Evolutionary conservation across 2,888 invertebrate species (phyloP).

Genomic region (Ametastegia equiseti): DNA sequence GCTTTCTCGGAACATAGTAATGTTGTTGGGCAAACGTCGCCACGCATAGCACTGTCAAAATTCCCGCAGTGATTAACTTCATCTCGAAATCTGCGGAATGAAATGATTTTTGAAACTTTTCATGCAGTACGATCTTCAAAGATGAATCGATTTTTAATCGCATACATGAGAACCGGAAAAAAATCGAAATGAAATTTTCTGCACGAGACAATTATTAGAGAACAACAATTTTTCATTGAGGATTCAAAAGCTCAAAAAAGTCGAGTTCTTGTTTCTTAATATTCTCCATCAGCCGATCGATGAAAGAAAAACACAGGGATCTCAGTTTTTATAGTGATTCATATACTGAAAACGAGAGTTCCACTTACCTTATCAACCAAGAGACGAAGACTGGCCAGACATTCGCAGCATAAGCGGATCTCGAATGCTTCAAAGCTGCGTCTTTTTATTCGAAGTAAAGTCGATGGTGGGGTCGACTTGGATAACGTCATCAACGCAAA

Average conservation of each 20-base stretch:
- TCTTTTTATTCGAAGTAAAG: conserved; percentile 50
- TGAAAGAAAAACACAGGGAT: background rate
- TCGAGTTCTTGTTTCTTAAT: too few species aligned
- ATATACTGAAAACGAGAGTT: background rate
- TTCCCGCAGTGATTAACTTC: conserved; percentile 63
- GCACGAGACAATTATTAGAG: too few species aligned
- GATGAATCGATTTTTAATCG: too few species aligned
- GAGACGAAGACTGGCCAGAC: conserved; percentile 63
- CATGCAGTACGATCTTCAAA: too few species aligned
- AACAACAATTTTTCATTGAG: too few species aligned
- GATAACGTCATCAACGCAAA: conserved; percentile 62
- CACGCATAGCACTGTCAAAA: conserved; percentile 64
- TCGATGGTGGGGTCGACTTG: conserved; percentile 60
- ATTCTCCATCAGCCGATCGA: background rate
- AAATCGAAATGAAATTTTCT: too few species aligned
- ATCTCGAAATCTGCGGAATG: conserved; percentile 56
- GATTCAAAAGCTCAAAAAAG: too few species aligned
- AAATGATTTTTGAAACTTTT: background rate
- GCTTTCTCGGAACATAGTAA: conserved; percentile 78
- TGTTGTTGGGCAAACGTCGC: conserved; percentile 69
- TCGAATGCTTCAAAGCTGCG: conserved; percentile 64
- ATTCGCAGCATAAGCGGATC: conserved; percentile 52
- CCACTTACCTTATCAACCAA: conserved; percentile 62
- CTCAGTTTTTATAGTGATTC: too few species aligned
- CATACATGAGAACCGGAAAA: background rate